Percentiles rank a stretch among this genome's conserved stretches.
Evolutionary conservation across 1,140 invertebrate species (phyloP).

Genomic region (Drosophila sp.): DNA sequence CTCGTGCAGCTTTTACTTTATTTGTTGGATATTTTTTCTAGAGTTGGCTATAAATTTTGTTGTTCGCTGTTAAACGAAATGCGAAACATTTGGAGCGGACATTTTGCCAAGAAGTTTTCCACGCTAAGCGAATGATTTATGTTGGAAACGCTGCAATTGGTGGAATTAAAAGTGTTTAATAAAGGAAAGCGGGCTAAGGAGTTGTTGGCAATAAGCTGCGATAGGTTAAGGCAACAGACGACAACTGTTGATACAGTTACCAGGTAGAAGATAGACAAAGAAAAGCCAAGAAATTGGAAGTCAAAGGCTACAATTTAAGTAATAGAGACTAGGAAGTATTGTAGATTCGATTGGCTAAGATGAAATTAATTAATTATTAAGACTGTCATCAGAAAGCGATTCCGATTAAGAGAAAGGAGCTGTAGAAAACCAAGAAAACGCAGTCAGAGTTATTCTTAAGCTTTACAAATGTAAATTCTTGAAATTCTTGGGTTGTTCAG

Average conservation of each 20-base stretch:
- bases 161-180: slow-evolving; percentile 23
- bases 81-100: slow-evolving; percentile 73
- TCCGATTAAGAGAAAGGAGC: no score
- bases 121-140: slow-evolving; percentile 66
- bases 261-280: background rate
- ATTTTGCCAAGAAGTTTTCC: slow-evolving; percentile 56
- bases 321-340: no score
- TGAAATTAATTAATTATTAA: no score
- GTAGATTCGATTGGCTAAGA: background rate
- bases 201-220: slow-evolving; percentile 68
- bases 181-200: slow-evolving; percentile 25
- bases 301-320: background rate
- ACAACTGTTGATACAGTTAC: slow-evolving; percentile 63
- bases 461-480: no score
- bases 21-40: slow-evolving; percentile 47
- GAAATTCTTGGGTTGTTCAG: no score
- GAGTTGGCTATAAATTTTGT: slow-evolving; percentile 46
- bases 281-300: background rate
- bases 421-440: no score
- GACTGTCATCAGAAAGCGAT: no score
- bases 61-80: slow-evolving; percentile 56
- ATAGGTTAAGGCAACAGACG: slow-evolving; percentile 52
- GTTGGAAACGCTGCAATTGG: slow-evolving; percentile 30
- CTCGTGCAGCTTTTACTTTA: slow-evolving; percentile 29
- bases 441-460: no score